Conservation (phyloP, 1,140 invertebrate species). For the Anastrepha obliqua region DNA sequence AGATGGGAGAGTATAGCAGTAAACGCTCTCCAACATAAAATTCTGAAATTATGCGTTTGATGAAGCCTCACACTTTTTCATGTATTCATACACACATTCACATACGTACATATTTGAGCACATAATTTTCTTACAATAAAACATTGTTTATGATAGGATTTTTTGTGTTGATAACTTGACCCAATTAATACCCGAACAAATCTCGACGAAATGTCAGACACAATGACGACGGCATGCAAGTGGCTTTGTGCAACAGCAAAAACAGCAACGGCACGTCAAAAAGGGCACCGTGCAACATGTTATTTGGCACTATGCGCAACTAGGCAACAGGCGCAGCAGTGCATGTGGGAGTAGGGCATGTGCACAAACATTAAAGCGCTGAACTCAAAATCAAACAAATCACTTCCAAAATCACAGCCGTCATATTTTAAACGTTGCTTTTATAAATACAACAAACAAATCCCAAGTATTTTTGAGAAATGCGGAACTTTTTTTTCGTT, state of each 20-base stretch:
- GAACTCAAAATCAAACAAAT: constrained; percentile 55
- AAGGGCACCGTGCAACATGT: constrained; percentile 40
- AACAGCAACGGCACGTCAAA: neutral
- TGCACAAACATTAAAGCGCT: neutral
- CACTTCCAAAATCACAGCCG: constrained; percentile 21
- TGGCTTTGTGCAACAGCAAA: neutral
- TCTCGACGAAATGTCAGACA: constrained; percentile 53
- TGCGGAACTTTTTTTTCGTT: neutral
- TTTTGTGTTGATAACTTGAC: constrained; percentile 53
- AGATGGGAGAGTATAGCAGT: neutral
- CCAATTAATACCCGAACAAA: constrained; percentile 27
- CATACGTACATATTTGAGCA: constrained; percentile 18
- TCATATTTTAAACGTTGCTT: constrained; percentile 20
- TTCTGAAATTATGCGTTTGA: neutral
- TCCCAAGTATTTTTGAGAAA: constrained; percentile 27
- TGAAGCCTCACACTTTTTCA: neutral
- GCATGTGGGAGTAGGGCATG: neutral
- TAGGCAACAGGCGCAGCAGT: neutral
- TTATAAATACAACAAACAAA: constrained; percentile 21
- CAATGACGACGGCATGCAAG: constrained; percentile 30
- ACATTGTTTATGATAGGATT: constrained; percentile 49
- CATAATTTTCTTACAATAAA: constrained; percentile 37
- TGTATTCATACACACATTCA: neutral
- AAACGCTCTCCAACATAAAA: neutral
- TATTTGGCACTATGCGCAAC: neutral